A percentile compares a stretch with the other conserved stretches of the same genome.
Conservation (phyloP, 2,797 vertebrate genomes). For the Synanceia verrucosa region DNA sequence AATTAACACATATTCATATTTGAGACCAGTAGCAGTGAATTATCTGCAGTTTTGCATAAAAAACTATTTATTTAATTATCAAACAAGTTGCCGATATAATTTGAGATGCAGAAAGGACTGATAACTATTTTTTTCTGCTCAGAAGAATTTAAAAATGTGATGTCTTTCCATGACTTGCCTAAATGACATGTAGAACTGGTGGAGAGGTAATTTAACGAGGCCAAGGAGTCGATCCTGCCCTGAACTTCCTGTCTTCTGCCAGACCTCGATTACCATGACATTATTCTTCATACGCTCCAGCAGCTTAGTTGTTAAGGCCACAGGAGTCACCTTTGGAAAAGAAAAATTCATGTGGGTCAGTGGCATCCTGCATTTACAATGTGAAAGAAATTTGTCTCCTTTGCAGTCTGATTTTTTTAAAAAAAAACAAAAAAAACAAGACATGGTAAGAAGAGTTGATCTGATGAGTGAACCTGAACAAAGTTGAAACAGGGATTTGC, state of each 20-base stretch:
- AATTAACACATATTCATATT: not conserved
- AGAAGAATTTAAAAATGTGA: not conserved
- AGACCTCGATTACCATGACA: slow-evolving; percentile 93
- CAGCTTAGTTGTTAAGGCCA: slow-evolving; percentile 85
- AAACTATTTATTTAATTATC: not conserved
- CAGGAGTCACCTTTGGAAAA: slow-evolving; percentile 87
- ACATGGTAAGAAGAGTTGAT: not conserved
- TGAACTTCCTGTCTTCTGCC: slow-evolving; percentile 86
- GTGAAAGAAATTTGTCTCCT: not conserved
- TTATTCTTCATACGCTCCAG: slow-evolving; percentile 95
- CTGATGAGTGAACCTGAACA: slow-evolving; percentile 85
- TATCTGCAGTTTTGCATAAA: not conserved
- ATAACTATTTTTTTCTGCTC: not conserved
- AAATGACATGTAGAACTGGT: slow-evolving; percentile 98
- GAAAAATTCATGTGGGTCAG: not conserved
- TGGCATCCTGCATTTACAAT: not conserved
- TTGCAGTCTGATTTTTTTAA: not conserved
- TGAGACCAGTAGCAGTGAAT: not conserved
- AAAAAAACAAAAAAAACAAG: no score
- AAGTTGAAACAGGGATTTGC: slow-evolving; percentile 88
- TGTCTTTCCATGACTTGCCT: slow-evolving; percentile 76
- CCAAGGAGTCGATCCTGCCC: slow-evolving; percentile 88
- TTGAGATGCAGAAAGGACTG: not conserved
- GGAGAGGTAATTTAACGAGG: slow-evolving; percentile 93
- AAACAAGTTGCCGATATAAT: not conserved